Percentiles rank a stretch among this genome's conserved stretches.
phyloP scores from a whole-genome alignment of 2,888 invertebrate genomes.

The Carabus problematicus region DNA sequence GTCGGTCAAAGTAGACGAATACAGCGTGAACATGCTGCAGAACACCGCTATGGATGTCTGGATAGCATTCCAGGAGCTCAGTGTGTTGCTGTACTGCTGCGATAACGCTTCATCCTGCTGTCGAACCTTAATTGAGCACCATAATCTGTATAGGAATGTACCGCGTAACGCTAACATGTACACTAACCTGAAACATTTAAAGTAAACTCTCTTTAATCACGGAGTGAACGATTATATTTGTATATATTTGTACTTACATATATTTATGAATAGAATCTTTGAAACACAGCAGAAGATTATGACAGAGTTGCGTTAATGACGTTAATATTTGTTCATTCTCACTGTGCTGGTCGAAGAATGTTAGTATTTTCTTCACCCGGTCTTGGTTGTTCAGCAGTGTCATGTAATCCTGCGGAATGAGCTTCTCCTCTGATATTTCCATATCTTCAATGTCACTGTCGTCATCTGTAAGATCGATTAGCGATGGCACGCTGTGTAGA shows the following conservation, averaged over 20 bases:
- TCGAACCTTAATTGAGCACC: slow-evolving; percentile 53
- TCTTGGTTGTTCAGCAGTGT: slow-evolving; percentile 55
- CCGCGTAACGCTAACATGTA: slow-evolving; percentile 57
- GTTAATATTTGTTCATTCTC: slow-evolving; percentile 54
- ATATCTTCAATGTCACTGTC: slow-evolving; percentile 66
- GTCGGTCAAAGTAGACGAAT: slow-evolving; percentile 58
- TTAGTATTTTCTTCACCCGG: slow-evolving; percentile 60
- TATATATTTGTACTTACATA: slow-evolving; percentile 65
- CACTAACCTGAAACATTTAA: slow-evolving; percentile 50
- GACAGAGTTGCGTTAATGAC: slow-evolving; percentile 69
- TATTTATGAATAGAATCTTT: slow-evolving; percentile 84
- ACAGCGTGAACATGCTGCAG: slow-evolving; percentile 59
- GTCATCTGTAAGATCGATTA: slow-evolving; percentile 63
- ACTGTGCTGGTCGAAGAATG: slow-evolving; percentile 59
- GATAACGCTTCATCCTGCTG: slow-evolving; percentile 48
- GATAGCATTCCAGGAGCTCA: slow-evolving; percentile 54
- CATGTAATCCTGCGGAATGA: slow-evolving; percentile 55
- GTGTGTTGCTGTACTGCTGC: slow-evolving; percentile 51
- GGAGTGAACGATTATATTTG: background rate
- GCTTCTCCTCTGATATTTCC: slow-evolving; percentile 57
- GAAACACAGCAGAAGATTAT: slow-evolving; percentile 82
- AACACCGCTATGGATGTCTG: slow-evolving; percentile 57
- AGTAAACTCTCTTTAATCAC: background rate
- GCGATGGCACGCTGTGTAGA: slow-evolving; percentile 55
- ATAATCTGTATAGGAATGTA: slow-evolving; percentile 55